Evolutionary conservation across 2,113 vertebrate species (phyloP).

Genomic region (Lonchura striata): DNA sequence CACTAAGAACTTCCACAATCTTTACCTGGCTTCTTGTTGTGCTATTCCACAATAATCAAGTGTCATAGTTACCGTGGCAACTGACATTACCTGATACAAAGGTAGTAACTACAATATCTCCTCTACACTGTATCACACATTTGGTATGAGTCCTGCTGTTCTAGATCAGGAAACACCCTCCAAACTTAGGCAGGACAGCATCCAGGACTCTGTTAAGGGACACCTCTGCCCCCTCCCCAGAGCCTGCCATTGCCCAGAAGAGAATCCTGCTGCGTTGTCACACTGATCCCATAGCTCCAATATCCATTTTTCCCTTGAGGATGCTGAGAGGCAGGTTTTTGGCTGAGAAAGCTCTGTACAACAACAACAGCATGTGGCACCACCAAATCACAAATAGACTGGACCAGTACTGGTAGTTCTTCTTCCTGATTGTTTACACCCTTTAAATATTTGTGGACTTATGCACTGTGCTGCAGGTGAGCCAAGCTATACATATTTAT

Average conservation of each 20-base stretch:
- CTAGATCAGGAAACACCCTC: not conserved
- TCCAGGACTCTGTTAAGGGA: not conserved
- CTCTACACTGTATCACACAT: not conserved
- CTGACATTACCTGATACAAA: not conserved
- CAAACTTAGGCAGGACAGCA: not conserved
- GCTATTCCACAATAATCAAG: not conserved
- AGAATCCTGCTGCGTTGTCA: not conserved
- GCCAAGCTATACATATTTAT: slow-evolving; percentile 59
- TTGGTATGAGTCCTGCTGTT: not conserved
- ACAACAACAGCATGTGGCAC: not conserved
- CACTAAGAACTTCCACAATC: not conserved
- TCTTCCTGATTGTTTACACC: slow-evolving; percentile 1
- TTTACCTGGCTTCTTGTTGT: not conserved
- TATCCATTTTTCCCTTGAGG: not conserved
- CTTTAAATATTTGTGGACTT: slow-evolving; percentile 54
- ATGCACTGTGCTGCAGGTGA: slow-evolving; percentile 31
- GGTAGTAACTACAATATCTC: not conserved
- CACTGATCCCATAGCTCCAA: not conserved
- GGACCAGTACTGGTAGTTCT: not conserved
- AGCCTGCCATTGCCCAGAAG: not conserved
- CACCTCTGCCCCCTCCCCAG: not conserved
- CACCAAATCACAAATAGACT: not conserved
- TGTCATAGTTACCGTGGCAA: not conserved
- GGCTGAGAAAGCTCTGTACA: not conserved
- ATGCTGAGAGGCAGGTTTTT: not conserved